A percentile compares a stretch with the other conserved stretches of the same genome.
Conservation (phyloP, 2,113 vertebrate genomes). For the Oreotrochilus melanogaster region DNA sequence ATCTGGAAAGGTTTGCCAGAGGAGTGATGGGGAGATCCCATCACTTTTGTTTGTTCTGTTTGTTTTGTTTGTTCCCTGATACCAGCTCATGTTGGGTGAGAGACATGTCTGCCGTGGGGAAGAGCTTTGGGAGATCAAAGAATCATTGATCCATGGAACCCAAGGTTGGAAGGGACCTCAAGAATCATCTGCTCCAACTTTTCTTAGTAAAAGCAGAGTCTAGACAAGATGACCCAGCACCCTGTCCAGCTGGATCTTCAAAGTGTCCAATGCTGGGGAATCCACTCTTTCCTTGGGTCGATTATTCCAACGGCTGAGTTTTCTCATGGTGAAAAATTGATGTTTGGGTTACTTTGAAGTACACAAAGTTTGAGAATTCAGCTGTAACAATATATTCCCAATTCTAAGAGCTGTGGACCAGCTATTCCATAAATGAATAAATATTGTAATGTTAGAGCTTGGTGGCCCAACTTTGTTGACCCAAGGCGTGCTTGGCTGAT, state of each 20-base stretch:
- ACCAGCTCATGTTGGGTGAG: accelerated
- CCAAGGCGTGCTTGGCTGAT: neutral
- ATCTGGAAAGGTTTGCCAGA: neutral
- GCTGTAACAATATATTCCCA: neutral
- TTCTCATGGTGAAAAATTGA: too few species aligned
- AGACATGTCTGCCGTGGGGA: neutral
- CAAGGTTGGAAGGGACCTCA: too few species aligned
- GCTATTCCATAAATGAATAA: neutral
- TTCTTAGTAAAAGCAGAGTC: too few species aligned
- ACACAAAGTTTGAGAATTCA: neutral
- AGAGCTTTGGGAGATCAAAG: neutral
- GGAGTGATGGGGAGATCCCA: neutral
- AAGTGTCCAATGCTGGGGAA: too few species aligned
- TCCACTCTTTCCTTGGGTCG: too few species aligned
- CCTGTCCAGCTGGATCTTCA: too few species aligned
- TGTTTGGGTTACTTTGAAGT: neutral
- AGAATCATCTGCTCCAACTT: too few species aligned
- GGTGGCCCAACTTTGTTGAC: neutral
- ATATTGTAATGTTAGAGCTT: neutral
- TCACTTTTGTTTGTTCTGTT: neutral
- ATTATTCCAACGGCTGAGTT: too few species aligned
- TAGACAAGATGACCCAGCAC: too few species aligned
- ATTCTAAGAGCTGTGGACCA: neutral
- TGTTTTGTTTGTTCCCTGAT: neutral
- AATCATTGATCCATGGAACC: too few species aligned